Evolutionary conservation across 2,797 vertebrate species (phyloP), one percentile per base, ranked within the genome.

Genomic region (Fistularia commersonii): DNA sequence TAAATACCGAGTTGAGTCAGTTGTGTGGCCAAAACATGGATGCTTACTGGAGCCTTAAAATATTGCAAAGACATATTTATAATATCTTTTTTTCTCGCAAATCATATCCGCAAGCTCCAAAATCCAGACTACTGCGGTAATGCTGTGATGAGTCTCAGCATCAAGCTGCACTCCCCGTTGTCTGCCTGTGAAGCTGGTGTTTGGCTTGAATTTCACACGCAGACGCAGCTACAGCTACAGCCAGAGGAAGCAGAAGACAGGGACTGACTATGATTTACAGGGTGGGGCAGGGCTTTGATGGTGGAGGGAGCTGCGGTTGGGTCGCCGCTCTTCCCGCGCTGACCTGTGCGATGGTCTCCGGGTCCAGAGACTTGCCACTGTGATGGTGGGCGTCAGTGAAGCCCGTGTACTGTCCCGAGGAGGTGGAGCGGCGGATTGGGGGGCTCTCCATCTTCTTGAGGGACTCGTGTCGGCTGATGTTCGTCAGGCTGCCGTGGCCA

Each of bases 271-370:
- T 82, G 81, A 77, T 87, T 85, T 89, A 90, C 86, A 89, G 80
- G 80, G 86, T 76, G 32, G 87, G 83, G 86, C 86, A 85, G 87
- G 86, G 83, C 83, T 82, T 82, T 80, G 86, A 87, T 84, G 88
- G 73, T 83, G 85, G 80, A 79, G 88, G 84, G 78, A 83, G 84
- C 82, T 75, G 80, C 77, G 77, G 75, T 79, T 56, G 76, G 65
- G 76, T 81, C 83, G 82, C 84, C 79, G 78, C 87, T 87, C 80
- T 84, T 88, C 87, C 87, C 74, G 69, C 84, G 85, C 88, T 90
- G 83, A 99, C 97, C 97, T 99, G 97, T 92, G 97, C 96, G 86
- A 99, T 99, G 64, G 94, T 94, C 86, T 99, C 97, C 35, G 97
- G 94, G 57, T 99, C 97, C 89, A 99, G 88, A 6, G 93, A 87